phyloP scores from a whole-genome alignment of 1,140 invertebrate species.

The Drosophila sucinea region DNA sequence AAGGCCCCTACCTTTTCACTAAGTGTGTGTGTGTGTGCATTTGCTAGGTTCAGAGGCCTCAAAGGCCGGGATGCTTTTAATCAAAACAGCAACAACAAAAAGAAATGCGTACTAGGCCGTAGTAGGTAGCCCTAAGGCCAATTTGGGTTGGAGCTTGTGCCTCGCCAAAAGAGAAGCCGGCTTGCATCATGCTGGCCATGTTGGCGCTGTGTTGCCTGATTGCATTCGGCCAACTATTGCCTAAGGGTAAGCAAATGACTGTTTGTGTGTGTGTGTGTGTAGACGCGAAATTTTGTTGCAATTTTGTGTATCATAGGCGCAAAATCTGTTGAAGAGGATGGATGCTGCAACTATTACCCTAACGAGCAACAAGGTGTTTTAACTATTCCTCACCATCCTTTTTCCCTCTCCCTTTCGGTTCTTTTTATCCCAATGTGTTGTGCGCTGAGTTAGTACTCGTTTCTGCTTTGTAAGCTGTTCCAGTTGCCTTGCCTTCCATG shows the following conservation, averaged over 20 bases:
- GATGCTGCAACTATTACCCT: conserved; percentile 57
- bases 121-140: conserved; percentile 2
- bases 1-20: conserved; percentile 4
- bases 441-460: conserved; percentile 5
- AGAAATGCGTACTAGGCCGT: conserved; percentile 5
- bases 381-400: conserved; percentile 10
- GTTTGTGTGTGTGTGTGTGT: neutral
- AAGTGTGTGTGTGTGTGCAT: neutral
- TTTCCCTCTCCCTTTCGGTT: conserved; percentile 14
- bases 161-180: neutral
- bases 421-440: neutral
- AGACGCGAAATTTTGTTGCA: neutral
- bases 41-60: conserved; percentile 19
- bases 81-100: conserved; percentile 58
- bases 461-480: conserved; percentile 23
- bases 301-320: conserved; percentile 34
- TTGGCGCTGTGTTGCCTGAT: neutral
- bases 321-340: conserved; percentile 37
- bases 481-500: conserved; percentile 5
- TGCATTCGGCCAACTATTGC: conserved; percentile 6
- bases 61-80: conserved; percentile 64
- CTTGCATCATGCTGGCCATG: neutral
- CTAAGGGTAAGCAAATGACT: neutral
- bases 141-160: conserved; percentile 4
- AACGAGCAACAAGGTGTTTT: conserved; percentile 69